These are phyloP conservation scores for Drosophila insularis DNA, from an alignment of 1,140 invertebrate species.

Conservation along the genomic window DNA sequence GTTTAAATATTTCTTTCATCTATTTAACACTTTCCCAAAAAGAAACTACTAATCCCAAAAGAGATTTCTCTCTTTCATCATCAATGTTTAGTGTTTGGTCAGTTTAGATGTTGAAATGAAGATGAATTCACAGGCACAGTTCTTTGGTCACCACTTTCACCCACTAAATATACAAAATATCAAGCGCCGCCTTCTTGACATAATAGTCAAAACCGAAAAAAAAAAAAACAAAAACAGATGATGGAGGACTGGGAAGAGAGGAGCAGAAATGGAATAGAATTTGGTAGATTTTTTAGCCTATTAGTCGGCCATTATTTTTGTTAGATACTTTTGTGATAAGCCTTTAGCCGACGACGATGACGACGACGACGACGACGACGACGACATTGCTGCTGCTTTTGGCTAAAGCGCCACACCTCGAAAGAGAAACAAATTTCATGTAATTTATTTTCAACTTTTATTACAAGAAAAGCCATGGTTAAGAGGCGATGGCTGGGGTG, in stretches of 20 bases:
- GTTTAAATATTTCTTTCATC: conserved; percentile 3
- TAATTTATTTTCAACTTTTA: conserved; percentile 78
- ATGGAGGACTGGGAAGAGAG: neutral
- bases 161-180: neutral
- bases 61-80: neutral
- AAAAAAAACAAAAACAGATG: too few relatives aligned
- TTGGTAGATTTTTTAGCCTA: conserved; percentile 47
- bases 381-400: conserved; percentile 24
- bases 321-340: conserved; percentile 74
- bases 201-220: conserved; percentile 36
- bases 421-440: conserved; percentile 66
- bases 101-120: neutral
- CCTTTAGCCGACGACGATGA: conserved; percentile 33
- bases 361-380: neutral
- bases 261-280: conserved; percentile 12
- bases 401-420: conserved; percentile 60
- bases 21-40: conserved; percentile 12
- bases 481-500: neutral
- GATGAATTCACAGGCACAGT: conserved; percentile 1
- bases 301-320: conserved; percentile 75
- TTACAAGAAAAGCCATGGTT: conserved; percentile 33
- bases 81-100: neutral
- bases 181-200: conserved; percentile 35
- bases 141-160: neutral
- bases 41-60: conserved; percentile 3